Evolutionary conservation across 2,113 vertebrate genomes (phyloP).

Genomic region (Chionomys nivalis): DNA sequence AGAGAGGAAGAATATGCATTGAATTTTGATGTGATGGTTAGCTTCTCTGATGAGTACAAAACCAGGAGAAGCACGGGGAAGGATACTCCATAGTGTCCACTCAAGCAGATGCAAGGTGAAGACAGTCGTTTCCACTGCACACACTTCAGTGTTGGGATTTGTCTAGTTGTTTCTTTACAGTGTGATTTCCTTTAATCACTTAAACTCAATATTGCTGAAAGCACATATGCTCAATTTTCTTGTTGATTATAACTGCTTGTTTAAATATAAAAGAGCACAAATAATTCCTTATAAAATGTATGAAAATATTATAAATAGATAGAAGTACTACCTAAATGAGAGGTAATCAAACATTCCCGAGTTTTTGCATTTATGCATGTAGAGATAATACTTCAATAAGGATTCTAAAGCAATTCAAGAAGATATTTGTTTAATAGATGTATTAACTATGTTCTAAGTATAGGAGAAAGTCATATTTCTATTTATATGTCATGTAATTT

Average conservation of each 20-base stretch:
- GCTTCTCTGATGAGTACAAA: slow-evolving; percentile 48
- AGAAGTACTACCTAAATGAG: neutral
- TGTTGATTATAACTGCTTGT: slow-evolving; percentile 15
- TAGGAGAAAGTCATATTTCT: neutral
- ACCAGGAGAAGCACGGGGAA: slow-evolving; percentile 49
- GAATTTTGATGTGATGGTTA: slow-evolving; percentile 40
- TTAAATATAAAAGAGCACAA: slow-evolving; percentile 46
- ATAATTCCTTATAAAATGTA: slow-evolving; percentile 8
- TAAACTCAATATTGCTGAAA: slow-evolving; percentile 37
- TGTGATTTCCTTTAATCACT: slow-evolving; percentile 43
- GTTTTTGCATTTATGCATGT: neutral
- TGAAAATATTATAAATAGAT: neutral
- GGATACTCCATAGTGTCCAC: slow-evolving; percentile 3
- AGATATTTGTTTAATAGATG: neutral
- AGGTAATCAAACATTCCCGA: neutral
- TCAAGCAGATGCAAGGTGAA: neutral
- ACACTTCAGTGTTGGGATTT: slow-evolving; percentile 4
- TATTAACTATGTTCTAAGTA: neutral
- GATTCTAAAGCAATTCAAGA: slow-evolving; percentile 27
- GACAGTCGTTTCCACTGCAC: neutral
- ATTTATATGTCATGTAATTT: neutral
- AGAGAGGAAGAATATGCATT: slow-evolving; percentile 51
- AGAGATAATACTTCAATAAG: neutral
- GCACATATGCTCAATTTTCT: neutral
- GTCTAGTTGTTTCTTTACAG: neutral